phyloP scores from a whole-genome alignment of 2,797 vertebrate species.

The Bufotes viridis region DNA sequence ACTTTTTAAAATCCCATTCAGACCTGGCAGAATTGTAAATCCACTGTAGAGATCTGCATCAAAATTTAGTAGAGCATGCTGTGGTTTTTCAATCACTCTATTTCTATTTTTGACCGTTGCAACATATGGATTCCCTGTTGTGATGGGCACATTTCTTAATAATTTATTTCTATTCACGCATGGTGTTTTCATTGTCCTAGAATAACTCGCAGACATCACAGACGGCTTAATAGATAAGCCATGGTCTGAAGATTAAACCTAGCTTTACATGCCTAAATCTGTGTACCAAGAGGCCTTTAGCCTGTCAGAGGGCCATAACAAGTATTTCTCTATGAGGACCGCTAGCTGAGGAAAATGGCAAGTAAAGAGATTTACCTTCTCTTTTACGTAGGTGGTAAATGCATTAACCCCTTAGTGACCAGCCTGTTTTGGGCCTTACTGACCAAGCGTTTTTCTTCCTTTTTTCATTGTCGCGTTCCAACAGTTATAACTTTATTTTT shows the following conservation, averaged over 20 bases:
- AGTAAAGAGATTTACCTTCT: constrained; percentile 1
- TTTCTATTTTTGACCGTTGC: not conserved
- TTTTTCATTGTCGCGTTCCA: too few species aligned
- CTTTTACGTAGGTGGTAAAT: not conserved
- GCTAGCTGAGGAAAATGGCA: not conserved
- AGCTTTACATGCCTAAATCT: constrained; percentile 22
- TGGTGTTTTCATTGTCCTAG: not conserved
- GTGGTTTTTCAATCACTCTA: too few species aligned
- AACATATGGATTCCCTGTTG: not conserved
- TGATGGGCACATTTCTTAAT: not conserved
- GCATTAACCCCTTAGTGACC: too few species aligned
- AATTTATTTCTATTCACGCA: not conserved
- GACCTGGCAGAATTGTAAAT: too few species aligned
- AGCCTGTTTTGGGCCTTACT: too few species aligned
- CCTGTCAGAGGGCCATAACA: not conserved
- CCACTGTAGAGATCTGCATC: too few species aligned
- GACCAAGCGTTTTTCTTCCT: too few species aligned
- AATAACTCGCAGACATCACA: constrained; percentile 15
- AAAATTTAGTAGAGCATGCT: too few species aligned
- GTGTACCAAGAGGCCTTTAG: not conserved
- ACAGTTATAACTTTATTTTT: too few species aligned
- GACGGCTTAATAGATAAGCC: constrained; percentile 1
- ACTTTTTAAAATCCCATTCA: too few species aligned
- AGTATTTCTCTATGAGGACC: not conserved
- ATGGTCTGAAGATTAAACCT: not conserved